Conservation (phyloP, 2,888 invertebrate species). For the Sphecodes monilicornis region DNA sequence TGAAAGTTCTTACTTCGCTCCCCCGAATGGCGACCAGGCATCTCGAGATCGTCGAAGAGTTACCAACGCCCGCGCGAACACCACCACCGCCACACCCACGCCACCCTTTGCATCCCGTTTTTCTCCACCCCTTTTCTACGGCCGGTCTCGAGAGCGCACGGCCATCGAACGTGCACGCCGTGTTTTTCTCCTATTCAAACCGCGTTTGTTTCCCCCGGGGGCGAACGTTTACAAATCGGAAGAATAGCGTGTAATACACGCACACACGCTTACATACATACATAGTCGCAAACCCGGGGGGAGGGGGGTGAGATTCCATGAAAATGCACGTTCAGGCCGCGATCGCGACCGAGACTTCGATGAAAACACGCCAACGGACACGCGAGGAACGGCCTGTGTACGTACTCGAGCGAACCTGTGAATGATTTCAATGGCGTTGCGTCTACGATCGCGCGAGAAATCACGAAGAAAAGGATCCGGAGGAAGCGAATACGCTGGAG, state of each 20-base stretch:
- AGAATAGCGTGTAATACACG: slow-evolving; percentile 5
- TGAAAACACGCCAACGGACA: slow-evolving; percentile 2
- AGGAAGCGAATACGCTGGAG: background rate
- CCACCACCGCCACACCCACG: background rate
- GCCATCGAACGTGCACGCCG: slow-evolving; percentile 34
- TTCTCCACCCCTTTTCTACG: background rate
- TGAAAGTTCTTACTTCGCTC: slow-evolving; percentile 73
- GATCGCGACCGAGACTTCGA: background rate
- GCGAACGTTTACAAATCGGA: background rate
- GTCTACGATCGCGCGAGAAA: slow-evolving; percentile 2
- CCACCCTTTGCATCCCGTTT: background rate
- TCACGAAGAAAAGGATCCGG: slow-evolving; percentile 19
- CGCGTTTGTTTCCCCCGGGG: slow-evolving; percentile 21
- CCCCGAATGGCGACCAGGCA: slow-evolving; percentile 53
- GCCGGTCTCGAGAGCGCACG: slow-evolving; percentile 37
- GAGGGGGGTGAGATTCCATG: slow-evolving; percentile 1
- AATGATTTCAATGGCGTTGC: background rate
- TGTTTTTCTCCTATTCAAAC: background rate
- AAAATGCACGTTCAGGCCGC: background rate
- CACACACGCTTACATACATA: too few relatives aligned
- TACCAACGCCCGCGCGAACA: slow-evolving; percentile 22
- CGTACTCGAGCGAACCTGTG: background rate
- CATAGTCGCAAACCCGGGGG: background rate
- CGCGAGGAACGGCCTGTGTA: background rate
- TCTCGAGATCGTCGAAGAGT: slow-evolving; percentile 55